Conservation (phyloP, 2,797 vertebrate species). For the Clarias laeviceps region DNA sequence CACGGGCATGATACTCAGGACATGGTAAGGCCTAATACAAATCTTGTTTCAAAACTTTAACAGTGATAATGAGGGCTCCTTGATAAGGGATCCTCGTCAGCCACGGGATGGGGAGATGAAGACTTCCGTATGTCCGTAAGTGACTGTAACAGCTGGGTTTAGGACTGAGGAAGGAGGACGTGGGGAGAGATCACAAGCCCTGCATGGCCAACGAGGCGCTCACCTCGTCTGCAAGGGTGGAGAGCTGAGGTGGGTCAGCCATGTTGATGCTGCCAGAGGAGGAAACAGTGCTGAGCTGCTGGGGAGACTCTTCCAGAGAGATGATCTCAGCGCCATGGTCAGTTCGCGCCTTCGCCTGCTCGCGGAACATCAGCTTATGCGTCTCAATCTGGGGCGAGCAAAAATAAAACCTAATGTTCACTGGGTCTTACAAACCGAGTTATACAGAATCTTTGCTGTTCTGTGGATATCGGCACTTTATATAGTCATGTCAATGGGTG, state of each 20-base stretch:
- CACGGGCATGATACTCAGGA: conserved; percentile 27
- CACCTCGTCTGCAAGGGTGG: conserved; percentile 95
- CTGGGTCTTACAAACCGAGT: not conserved
- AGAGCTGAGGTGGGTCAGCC: conserved; percentile 93
- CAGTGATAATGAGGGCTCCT: conserved; percentile 38
- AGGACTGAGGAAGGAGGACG: conserved; percentile 1
- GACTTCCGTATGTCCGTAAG: conserved; percentile 67
- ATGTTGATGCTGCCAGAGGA: conserved; percentile 97
- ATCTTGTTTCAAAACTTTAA: conserved; percentile 45
- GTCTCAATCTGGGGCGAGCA: conserved; percentile 84
- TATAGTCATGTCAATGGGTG: not conserved
- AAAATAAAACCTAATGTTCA: conserved; percentile 1
- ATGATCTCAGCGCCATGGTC: conserved; percentile 98
- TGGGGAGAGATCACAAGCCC: conserved; percentile 87
- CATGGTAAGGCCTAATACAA: conserved; percentile 29
- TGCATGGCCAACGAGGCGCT: conserved; percentile 96
- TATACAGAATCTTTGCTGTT: not conserved
- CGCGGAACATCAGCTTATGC: conserved; percentile 95
- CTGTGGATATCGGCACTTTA: not conserved
- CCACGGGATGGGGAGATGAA: conserved; percentile 43
- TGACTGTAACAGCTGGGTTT: conserved; percentile 50
- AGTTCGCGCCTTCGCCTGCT: conserved; percentile 94
- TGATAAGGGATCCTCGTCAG: conserved; percentile 34
- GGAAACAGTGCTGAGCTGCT: conserved; percentile 94
- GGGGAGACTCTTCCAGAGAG: conserved; percentile 89